Percentiles rank a stretch among this genome's conserved stretches.
These are phyloP conservation scores for Ormyrus pomaceus DNA, from an alignment of 2,888 invertebrate species.

Conservation along the genomic window DNA sequence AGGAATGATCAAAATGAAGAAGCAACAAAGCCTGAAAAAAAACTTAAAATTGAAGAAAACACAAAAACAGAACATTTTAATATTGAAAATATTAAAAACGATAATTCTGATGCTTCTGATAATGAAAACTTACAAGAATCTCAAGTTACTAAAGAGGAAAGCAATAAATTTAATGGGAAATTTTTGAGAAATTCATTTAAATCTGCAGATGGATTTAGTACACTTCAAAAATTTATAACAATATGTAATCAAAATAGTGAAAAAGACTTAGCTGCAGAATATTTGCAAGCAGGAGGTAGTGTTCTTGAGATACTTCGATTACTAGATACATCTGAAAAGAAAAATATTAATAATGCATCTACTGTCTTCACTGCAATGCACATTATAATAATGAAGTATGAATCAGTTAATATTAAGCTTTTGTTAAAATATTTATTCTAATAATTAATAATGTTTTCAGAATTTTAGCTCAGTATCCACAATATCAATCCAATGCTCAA, in stretches of 20 bases:
- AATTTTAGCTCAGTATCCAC: slow-evolving; percentile 80
- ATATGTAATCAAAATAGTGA: slow-evolving; percentile 77
- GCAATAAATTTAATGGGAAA: slow-evolving; percentile 61
- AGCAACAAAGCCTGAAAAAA: not conserved
- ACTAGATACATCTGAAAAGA: slow-evolving; percentile 80
- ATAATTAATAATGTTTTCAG: slow-evolving; percentile 60
- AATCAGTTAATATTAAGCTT: not conserved
- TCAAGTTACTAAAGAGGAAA: slow-evolving; percentile 39
- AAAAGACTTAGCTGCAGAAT: slow-evolving; percentile 79
- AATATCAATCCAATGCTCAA: slow-evolving; percentile 79
- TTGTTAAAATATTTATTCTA: slow-evolving; percentile 11
- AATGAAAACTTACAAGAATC: slow-evolving; percentile 28
- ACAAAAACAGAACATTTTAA: not conserved
- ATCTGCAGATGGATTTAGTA: slow-evolving; percentile 61
- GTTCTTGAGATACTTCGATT: slow-evolving; percentile 83
- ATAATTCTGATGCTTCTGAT: slow-evolving; percentile 25
- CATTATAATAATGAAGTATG: slow-evolving; percentile 80
- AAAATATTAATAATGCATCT: slow-evolving; percentile 78
- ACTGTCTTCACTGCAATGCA: slow-evolving; percentile 82
- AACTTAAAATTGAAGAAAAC: not conserved
- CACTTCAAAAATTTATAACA: slow-evolving; percentile 80
- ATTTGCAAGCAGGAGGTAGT: slow-evolving; percentile 82
- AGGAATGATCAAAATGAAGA: slow-evolving; percentile 39
- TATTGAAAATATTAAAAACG: not conserved
- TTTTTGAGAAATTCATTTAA: slow-evolving; percentile 63